phyloP scores from a whole-genome alignment of 2,888 invertebrate genomes.

The Leptopterna dolabrata region DNA sequence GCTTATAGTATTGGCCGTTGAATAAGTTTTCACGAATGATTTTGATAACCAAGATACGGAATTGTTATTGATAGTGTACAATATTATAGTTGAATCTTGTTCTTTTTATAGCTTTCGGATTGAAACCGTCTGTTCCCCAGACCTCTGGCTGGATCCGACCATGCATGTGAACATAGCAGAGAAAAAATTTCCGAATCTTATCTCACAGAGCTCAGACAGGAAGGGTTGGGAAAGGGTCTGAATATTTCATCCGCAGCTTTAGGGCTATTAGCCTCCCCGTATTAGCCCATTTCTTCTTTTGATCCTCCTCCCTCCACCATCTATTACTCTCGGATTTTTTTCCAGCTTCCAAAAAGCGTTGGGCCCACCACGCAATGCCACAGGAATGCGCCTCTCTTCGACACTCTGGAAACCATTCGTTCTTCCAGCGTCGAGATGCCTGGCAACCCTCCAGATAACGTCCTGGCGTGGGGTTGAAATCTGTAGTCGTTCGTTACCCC shows the following conservation, averaged over 20 bases:
- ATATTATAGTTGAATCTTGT: no score
- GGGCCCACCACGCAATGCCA: not conserved
- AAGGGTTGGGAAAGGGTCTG: not conserved
- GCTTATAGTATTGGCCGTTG: no score
- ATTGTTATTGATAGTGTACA: no score
- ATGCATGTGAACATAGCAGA: not conserved
- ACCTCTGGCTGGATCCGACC: not conserved
- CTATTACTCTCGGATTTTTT: not conserved
- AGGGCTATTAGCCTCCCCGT: slow-evolving; percentile 31
- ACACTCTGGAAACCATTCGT: slow-evolving; percentile 35
- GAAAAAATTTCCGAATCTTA: not conserved
- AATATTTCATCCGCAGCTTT: slow-evolving; percentile 39
- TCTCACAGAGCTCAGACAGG: not conserved
- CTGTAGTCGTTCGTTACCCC: slow-evolving; percentile 43
- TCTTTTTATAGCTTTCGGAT: no score
- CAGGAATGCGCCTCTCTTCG: slow-evolving; percentile 22
- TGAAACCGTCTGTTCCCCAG: no score
- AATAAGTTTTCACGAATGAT: no score
- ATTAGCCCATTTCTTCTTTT: slow-evolving; percentile 10
- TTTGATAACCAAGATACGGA: no score
- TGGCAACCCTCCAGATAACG: slow-evolving; percentile 37
- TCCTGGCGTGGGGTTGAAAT: slow-evolving; percentile 28
- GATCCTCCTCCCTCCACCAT: not conserved
- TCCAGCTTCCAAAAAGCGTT: slow-evolving; percentile 3
- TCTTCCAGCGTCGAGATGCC: not conserved